Conservation (phyloP, 30 jellyfish, hydroid and myxozoan genomes). For the Aurelia sp. region DNA sequence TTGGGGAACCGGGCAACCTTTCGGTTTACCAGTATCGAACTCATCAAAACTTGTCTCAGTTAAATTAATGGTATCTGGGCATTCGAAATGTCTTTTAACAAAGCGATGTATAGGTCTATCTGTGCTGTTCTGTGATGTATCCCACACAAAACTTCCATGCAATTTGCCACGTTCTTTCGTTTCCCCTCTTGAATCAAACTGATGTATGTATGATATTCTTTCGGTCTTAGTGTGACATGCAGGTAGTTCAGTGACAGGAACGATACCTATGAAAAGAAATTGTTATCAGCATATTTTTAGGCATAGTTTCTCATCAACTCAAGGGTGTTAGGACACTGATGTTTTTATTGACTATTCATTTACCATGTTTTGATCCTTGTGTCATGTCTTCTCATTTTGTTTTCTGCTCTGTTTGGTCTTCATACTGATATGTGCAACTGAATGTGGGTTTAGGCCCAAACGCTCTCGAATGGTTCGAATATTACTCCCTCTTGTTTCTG, state of each 20-base stretch:
- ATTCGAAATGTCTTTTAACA: constrained; percentile 32
- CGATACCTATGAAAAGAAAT: constrained; percentile 18
- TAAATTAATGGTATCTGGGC: not conserved
- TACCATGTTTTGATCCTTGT: too few relatives aligned
- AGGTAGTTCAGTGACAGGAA: constrained; percentile 56
- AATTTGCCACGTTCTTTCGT: constrained; percentile 74
- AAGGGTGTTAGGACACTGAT: too few relatives aligned
- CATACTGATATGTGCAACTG: too few relatives aligned
- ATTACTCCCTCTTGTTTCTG: too few relatives aligned
- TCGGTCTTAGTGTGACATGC: constrained; percentile 34
- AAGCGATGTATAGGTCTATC: constrained; percentile 12
- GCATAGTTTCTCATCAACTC: too few relatives aligned
- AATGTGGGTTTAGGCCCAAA: too few relatives aligned
- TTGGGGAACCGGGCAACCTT: not conserved
- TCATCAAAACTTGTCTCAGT: not conserved
- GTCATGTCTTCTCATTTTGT: too few relatives aligned
- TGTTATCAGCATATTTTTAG: too few relatives aligned
- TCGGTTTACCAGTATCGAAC: not conserved
- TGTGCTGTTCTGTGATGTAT: constrained; percentile 16
- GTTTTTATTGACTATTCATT: too few relatives aligned
- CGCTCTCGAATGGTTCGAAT: too few relatives aligned
- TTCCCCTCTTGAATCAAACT: constrained; percentile 67
- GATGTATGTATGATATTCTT: constrained; percentile 71
- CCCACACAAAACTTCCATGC: constrained; percentile 89
- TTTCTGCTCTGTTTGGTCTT: too few relatives aligned